Base-by-base conservation (phyloP, 2,113 vertebrate genomes). In the Mastomys natalensis region DNA sequence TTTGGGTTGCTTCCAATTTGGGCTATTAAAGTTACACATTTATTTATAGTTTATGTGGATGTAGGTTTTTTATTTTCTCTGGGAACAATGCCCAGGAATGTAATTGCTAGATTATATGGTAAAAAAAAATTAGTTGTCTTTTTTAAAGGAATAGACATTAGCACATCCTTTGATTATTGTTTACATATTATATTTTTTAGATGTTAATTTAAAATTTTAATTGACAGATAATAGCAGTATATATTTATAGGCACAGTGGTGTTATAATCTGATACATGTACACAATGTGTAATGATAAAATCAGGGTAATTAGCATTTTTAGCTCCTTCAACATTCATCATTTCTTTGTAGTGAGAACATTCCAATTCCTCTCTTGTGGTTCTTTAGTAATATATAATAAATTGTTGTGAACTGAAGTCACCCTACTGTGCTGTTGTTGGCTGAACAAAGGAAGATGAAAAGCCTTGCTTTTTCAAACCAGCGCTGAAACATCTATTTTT, bases 401-500 rank as follows among this genome's bases (percentile, higher is more conserved):
- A 84, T 45, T 94, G 53, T 82, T 74, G 37, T 89, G 68, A 89
- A 84, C 66, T 53, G 45, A 64, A 74, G 77, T 94, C 37, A 62
- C 55, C 93, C 68, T 51, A 82, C 60, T 72, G 77, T 81, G 70
- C 93, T 85, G 82, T 64, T 95, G 51, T 77, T 96, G 77, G 74
- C 51, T 81, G 95, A 95, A 94, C 76, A 95, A 95, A 90, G 24
- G 43, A 58, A 89, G 53, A 78, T 95, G 78, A 86, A 74, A 96
- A 96, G 48, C 40, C 40, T 95, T 91, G 80, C 74, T 95, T 93
- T 95, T 76, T 94, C 60, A 94, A 96, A 90, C 3, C 55, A 87
- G 76, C 68, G 60, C 60, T 85, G 34, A 8, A 96, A 87, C 80
- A 95, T 62, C 77, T 95, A 89, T 95, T 81, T 93, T 96, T 95